phyloP scores from a whole-genome alignment of 1,140 invertebrate species.

The Myzus persicae region DNA sequence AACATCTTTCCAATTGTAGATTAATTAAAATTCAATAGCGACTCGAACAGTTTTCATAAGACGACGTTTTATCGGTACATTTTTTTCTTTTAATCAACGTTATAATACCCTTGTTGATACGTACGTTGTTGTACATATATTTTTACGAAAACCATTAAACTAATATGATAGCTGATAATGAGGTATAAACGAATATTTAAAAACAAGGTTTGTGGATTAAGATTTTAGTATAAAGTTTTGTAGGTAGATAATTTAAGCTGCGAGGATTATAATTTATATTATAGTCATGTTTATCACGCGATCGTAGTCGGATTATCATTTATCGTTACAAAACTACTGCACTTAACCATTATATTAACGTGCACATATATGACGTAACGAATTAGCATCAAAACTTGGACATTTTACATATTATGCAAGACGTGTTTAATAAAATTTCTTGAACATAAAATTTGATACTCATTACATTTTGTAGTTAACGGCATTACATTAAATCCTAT shows the following conservation, averaged over 20 bases:
- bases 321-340: not conserved
- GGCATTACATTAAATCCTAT: not conserved
- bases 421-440: not conserved
- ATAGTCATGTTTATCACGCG: not conserved
- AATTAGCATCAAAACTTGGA: not conserved
- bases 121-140: not conserved
- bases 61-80: not conserved
- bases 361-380: not conserved
- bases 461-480: not conserved
- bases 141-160: not conserved
- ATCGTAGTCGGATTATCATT: not conserved
- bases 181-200: not conserved
- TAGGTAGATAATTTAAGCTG: not conserved
- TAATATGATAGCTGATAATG: not conserved
- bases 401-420: not conserved
- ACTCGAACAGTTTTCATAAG: not conserved
- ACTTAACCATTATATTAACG: not conserved
- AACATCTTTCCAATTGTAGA: not conserved
- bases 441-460: not conserved
- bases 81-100: not conserved
- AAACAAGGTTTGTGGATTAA: slow-evolving; percentile 4
- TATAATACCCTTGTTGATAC: not conserved
- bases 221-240: not conserved
- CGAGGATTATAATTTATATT: not conserved
- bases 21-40: not conserved